phyloP scores from a whole-genome alignment of 2,888 invertebrate species.

The Holacanthella duospinosa region DNA sequence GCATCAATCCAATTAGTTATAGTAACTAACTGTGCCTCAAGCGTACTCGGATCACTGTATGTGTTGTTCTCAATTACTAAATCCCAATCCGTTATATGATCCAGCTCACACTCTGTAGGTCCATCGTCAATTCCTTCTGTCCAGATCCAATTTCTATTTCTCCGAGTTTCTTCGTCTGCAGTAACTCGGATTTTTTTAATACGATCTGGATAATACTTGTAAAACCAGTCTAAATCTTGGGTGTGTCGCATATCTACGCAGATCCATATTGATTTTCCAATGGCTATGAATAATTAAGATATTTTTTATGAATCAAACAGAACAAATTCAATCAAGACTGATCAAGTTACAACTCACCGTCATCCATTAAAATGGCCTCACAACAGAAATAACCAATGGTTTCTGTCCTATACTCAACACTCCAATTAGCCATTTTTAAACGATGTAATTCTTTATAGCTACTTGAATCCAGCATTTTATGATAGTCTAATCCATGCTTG shows the following conservation, averaged over 20 bases:
- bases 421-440: constrained; percentile 85
- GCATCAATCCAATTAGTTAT: constrained; percentile 19
- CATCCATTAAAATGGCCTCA: constrained; percentile 54
- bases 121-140: constrained; percentile 73
- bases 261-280: constrained; percentile 63
- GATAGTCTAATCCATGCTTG: constrained; percentile 61
- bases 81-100: constrained; percentile 65
- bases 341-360: constrained; percentile 47
- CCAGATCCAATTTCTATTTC: constrained; percentile 58
- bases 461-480: constrained; percentile 64
- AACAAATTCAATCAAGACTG: too few species aligned
- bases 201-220: constrained; percentile 52
- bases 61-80: constrained; percentile 58
- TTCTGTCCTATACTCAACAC: constrained; percentile 63
- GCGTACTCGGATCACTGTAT: too few species aligned
- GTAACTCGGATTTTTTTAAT: constrained; percentile 60
- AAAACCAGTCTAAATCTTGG: constrained; percentile 78
- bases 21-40: constrained; percentile 16
- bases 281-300: constrained; percentile 1
- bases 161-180: constrained; percentile 56
- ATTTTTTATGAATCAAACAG: neutral
- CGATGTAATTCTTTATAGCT: constrained; percentile 84
- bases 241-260: constrained; percentile 82
- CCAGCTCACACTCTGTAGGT: constrained; percentile 85
- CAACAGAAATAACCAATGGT: constrained; percentile 83